These are phyloP conservation scores for Pachypsylla venusta DNA, from an alignment of 1,140 invertebrate species.

Conservation along the genomic window DNA sequence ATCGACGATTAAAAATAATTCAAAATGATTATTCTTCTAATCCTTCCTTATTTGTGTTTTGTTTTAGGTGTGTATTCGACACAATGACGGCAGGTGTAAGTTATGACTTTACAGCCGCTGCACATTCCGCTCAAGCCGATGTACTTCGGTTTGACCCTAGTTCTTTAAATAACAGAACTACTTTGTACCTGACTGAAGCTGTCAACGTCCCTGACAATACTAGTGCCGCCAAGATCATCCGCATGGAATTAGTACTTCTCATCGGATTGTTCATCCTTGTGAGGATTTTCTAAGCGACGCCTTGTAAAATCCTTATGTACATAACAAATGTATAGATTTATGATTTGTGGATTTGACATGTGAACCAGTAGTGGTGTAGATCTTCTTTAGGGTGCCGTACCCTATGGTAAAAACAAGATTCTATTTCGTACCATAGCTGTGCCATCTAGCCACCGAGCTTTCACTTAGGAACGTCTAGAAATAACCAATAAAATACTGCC, in stretches of 20 bases:
- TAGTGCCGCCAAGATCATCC: neutral
- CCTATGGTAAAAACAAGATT: too few relatives aligned
- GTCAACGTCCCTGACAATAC: neutral
- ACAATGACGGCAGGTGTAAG: constrained; percentile 39
- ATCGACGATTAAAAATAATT: too few relatives aligned
- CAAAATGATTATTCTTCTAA: too few relatives aligned
- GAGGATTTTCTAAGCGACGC: neutral
- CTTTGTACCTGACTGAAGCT: neutral
- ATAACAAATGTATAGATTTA: neutral
- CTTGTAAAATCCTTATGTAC: neutral
- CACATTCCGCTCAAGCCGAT: constrained; percentile 36
- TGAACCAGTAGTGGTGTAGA: too few relatives aligned
- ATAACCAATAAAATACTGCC: too few relatives aligned
- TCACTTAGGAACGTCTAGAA: too few relatives aligned
- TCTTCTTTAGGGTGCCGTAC: too few relatives aligned
- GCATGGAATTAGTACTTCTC: neutral
- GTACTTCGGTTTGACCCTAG: constrained; percentile 30
- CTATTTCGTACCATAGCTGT: too few relatives aligned
- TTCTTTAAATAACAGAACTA: constrained; percentile 23
- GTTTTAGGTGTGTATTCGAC: constrained; percentile 40
- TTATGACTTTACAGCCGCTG: constrained; percentile 32
- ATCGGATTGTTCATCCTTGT: neutral
- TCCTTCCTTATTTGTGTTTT: neutral
- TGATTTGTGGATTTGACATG: too few relatives aligned
- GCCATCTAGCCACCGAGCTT: too few relatives aligned